phyloP scores from a whole-genome alignment of 2,797 vertebrate genomes.

The Malurus leucopterus region DNA sequence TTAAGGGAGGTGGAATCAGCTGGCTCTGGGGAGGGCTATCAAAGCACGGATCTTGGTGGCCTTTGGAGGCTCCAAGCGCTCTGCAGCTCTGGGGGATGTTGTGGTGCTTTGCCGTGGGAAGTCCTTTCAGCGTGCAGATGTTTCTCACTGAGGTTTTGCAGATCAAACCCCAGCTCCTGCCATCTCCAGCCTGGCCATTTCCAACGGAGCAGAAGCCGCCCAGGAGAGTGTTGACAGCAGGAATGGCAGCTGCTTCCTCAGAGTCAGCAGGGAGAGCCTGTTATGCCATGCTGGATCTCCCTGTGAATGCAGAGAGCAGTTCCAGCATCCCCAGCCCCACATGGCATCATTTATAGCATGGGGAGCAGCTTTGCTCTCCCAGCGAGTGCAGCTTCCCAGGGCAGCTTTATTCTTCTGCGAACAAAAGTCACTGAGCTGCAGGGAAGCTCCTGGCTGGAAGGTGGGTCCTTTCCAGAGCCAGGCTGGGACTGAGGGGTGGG shows the following conservation, averaged over 20 bases:
- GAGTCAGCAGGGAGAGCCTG: not conserved
- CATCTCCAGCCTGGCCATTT: not conserved
- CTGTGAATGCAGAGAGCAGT: not conserved
- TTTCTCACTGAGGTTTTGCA: slow-evolving; percentile 8
- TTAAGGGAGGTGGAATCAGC: not conserved
- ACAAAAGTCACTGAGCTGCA: not conserved
- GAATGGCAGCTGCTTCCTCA: slow-evolving; percentile 13
- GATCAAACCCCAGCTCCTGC: slow-evolving; percentile 15
- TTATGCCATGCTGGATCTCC: not conserved
- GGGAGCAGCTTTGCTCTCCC: not conserved
- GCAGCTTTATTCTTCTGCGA: slow-evolving; percentile 16
- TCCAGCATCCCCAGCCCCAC: slow-evolving; percentile 8
- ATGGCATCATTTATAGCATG: not conserved
- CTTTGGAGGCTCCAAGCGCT: not conserved
- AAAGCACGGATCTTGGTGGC: not conserved
- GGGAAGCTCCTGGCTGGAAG: slow-evolving; percentile 24
- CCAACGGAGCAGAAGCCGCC: not conserved
- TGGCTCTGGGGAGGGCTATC: not conserved
- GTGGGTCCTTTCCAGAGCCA: not conserved
- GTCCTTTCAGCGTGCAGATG: slow-evolving; percentile 9
- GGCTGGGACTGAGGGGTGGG: not conserved
- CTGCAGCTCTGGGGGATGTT: not conserved
- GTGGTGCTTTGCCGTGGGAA: not conserved
- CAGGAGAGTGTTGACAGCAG: slow-evolving; percentile 14
- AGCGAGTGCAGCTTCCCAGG: not conserved